Base-by-base conservation (phyloP, 2,797 vertebrate species). In the Pipistrellus kuhlii region DNA sequence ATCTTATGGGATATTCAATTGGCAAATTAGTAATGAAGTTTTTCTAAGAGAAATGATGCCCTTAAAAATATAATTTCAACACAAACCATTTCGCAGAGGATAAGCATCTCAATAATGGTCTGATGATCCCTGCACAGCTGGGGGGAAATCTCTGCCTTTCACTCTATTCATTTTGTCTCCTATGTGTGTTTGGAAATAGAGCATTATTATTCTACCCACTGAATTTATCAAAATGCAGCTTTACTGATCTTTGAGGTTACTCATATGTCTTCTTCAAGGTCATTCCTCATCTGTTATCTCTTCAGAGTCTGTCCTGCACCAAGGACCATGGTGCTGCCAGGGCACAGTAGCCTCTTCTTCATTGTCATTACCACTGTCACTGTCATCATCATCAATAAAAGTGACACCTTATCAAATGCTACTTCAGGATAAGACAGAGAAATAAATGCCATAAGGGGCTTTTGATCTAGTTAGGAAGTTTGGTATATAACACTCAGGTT, bases 1-100 rank as follows among this genome's bases (percentile, higher is more conserved):
- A 95, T 77, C 78, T 62, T 15, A 12, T 93, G 78, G 94, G 95
- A 94, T 85, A 94, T 84, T 83, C 32, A 97, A 91, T 95, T 73
- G 92, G 46, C 92, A 96, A 97, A 97, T 96, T 96, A 96, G 92
- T 97, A 92, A 96, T 89, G 83, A 97, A 92, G 90, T 11, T 32
- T 96, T 96, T 97, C 68, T 38, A 94, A 97, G 89, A 97, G 85
- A 48, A 97, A 94, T 46, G 0, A 35, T 94, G 87, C 57, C 73
- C 93, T 97, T 96, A 96, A 96, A 96, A 93, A 95, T 71, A 96
- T 66, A 48, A 96, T 97, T 97, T 97, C 91, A 78, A 92, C 84
- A 94, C 46, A 96, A 95, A 95, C 84, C 23, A 73, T 93, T 96
- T 71, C 6, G 85, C 92, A 93, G 78, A 95, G 25, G 77, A 95